These are phyloP conservation scores for Pristionchus exspectatus DNA, from an alignment of 2,888 invertebrate species.

Conservation along the genomic window DNA sequence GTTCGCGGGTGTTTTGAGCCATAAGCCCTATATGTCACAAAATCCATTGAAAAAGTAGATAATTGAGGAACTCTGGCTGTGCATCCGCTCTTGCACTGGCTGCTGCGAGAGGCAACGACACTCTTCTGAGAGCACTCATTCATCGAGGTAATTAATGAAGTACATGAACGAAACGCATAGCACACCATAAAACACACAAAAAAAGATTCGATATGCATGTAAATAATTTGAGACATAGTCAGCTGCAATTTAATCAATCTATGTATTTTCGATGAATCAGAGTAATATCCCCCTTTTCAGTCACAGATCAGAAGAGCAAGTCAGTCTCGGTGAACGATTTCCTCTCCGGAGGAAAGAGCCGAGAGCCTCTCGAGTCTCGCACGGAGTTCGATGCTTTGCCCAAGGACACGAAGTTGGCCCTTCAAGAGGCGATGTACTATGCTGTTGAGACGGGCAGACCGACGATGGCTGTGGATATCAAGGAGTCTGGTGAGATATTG, in stretches of 20 bases:
- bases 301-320: slow-evolving; percentile 29
- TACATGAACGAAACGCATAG: too few relatives aligned
- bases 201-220: too few relatives aligned
- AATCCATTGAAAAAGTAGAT: not conserved
- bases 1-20: too few relatives aligned
- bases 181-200: too few relatives aligned
- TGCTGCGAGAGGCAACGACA: slow-evolving; percentile 90
- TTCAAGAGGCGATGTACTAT: slow-evolving; percentile 91
- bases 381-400: slow-evolving; percentile 58
- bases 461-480: slow-evolving; percentile 91
- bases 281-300: not conserved
- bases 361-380: slow-evolving; percentile 33
- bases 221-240: too few relatives aligned
- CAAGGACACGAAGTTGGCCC: slow-evolving; percentile 53
- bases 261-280: too few relatives aligned
- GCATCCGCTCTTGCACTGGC: slow-evolving; percentile 93
- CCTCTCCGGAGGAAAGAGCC: slow-evolving; percentile 86
- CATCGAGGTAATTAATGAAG: slow-evolving; percentile 46
- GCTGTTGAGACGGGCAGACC: slow-evolving; percentile 93
- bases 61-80: slow-evolving; percentile 82
- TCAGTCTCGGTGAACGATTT: slow-evolving; percentile 86
- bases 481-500: slow-evolving; percentile 84
- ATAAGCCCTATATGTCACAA: not conserved
- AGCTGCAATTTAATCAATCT: too few relatives aligned
- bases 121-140: slow-evolving; percentile 85